Evolutionary conservation across 2,797 vertebrate species (phyloP).

Genomic region (Poecilia velifera): DNA sequence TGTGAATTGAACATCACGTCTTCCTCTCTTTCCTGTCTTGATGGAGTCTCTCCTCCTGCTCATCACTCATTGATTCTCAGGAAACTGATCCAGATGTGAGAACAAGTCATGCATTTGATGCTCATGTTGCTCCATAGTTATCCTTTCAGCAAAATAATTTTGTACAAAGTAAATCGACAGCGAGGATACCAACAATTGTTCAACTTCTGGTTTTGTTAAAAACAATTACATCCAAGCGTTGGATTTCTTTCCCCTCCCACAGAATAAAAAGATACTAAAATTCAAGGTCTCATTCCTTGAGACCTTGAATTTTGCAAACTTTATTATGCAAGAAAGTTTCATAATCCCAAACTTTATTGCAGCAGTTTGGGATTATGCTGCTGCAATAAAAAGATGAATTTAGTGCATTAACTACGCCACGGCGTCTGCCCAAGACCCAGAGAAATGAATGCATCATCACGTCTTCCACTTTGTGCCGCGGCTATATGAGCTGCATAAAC

Average conservation of each 20-base stretch:
- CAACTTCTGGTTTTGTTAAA: not conserved
- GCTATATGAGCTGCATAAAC: slow-evolving; percentile 29
- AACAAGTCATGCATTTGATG: too few species aligned
- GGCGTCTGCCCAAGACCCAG: slow-evolving; percentile 20
- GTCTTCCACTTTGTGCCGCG: slow-evolving; percentile 20
- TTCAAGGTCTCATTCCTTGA: not conserved
- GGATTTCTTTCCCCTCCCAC: not conserved
- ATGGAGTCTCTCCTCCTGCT: too few species aligned
- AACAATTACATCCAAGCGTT: not conserved
- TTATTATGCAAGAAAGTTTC: too few species aligned
- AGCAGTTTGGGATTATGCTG: not conserved
- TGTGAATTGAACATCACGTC: too few species aligned
- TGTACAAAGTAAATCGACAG: not conserved
- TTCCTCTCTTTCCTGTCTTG: too few species aligned
- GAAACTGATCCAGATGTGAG: too few species aligned
- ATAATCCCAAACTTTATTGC: too few species aligned
- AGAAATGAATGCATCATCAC: slow-evolving; percentile 36
- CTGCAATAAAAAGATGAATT: not conserved
- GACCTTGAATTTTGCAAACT: too few species aligned
- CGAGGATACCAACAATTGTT: not conserved
- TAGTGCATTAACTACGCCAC: slow-evolving; percentile 13
- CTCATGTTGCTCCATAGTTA: too few species aligned
- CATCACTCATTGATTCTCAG: too few species aligned
- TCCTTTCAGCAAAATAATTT: not conserved
- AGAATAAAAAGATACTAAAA: not conserved